Evolutionary conservation across 2,888 invertebrate species (phyloP).

Genomic region (Cosmia trapezina): DNA sequence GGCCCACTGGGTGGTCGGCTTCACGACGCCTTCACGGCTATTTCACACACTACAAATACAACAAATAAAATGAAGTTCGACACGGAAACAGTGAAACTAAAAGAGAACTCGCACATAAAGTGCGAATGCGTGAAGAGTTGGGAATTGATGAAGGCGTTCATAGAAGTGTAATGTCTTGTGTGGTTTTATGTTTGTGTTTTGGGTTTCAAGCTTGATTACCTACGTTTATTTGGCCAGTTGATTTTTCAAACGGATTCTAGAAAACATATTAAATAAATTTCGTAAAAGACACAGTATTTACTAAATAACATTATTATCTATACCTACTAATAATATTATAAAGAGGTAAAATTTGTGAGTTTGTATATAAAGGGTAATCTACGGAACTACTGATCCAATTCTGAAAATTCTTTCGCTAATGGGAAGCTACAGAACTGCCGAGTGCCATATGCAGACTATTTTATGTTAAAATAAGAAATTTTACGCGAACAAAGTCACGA

Average conservation of each 20-base stretch:
- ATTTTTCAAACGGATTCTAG: not conserved
- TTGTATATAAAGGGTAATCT: not conserved
- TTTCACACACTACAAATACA: constrained; percentile 85
- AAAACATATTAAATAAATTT: not conserved
- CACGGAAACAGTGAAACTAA: constrained; percentile 78
- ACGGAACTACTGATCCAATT: not conserved
- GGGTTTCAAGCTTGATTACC: constrained; percentile 36
- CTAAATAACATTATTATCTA: not conserved
- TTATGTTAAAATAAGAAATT: too few species aligned
- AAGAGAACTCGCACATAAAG: constrained; percentile 67
- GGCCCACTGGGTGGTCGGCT: constrained; percentile 87
- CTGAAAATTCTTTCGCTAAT: not conserved
- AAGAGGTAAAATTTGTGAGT: not conserved
- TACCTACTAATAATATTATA: not conserved
- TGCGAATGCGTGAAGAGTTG: constrained; percentile 56
- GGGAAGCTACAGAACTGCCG: not conserved
- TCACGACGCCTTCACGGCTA: constrained; percentile 84
- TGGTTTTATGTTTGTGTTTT: constrained; percentile 15
- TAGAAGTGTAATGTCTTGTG: constrained; percentile 43
- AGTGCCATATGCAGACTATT: not conserved
- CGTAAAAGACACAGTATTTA: not conserved
- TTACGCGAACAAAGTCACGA: too few species aligned
- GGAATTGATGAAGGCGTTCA: constrained; percentile 56
- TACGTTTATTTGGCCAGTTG: constrained; percentile 20
- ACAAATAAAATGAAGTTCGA: constrained; percentile 73